A percentile compares a stretch with the other conserved stretches of the same genome.
Conservation (phyloP, 2,888 invertebrate species). For the Nemapogon koenigi region DNA sequence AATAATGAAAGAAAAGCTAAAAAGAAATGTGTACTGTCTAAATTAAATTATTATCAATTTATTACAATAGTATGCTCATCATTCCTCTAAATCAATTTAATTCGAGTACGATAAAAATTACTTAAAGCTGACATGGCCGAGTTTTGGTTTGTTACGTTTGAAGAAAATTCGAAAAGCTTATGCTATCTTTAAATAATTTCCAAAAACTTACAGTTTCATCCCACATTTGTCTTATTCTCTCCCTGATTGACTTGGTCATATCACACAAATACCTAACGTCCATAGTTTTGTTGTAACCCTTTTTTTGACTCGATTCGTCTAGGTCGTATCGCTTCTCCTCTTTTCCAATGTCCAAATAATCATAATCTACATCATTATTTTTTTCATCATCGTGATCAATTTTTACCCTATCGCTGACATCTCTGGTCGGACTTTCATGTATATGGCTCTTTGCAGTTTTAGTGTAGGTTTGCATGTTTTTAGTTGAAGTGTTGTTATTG, state of each 20-base stretch:
- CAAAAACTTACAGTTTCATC: background rate
- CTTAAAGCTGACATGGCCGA: too few relatives aligned
- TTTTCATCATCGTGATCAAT: background rate
- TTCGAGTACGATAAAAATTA: too few relatives aligned
- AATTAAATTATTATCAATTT: too few relatives aligned
- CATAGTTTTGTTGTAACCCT: background rate
- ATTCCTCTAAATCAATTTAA: too few relatives aligned
- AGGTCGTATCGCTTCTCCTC: background rate
- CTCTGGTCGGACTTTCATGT: background rate
- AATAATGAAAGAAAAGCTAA: too few relatives aligned
- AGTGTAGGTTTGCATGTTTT: constrained; percentile 4
- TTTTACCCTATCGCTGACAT: background rate
- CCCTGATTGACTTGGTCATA: constrained; percentile 3
- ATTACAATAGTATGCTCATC: too few relatives aligned
- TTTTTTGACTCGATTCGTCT: background rate
- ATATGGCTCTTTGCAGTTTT: background rate
- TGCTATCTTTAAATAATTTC: too few relatives aligned
- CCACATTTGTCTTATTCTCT: constrained; percentile 2
- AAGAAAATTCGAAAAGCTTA: too few relatives aligned
- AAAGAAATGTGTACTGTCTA: too few relatives aligned
- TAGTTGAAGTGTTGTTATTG: background rate
- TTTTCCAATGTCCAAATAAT: too few relatives aligned
- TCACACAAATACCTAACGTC: constrained; percentile 3
- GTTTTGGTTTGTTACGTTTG: too few relatives aligned
- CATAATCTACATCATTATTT: background rate